These are phyloP conservation scores for Samia ricini DNA, from an alignment of 1,140 invertebrate species.

Conservation along the genomic window DNA sequence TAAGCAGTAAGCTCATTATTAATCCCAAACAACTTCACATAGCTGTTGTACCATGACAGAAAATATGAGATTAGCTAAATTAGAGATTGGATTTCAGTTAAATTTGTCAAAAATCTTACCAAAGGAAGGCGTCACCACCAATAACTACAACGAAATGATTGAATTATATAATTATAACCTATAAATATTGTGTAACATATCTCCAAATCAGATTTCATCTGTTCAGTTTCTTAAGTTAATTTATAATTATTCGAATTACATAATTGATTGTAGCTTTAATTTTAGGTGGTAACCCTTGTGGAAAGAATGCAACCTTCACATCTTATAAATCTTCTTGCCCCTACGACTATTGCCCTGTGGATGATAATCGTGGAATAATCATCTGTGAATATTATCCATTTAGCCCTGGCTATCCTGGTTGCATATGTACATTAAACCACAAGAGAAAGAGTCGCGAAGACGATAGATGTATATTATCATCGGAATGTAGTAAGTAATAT, in stretches of 20 bases:
- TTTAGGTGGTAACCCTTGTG: constrained; percentile 33
- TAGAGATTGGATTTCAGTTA: no score
- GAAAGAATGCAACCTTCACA: constrained; percentile 21
- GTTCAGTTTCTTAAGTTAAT: neutral
- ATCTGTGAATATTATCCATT: constrained; percentile 19
- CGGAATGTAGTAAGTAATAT: constrained; percentile 37
- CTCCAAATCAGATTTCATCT: no score
- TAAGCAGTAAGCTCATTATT: no score
- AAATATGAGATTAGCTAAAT: no score
- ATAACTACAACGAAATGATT: no score
- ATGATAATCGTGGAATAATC: constrained; percentile 19
- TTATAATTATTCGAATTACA: neutral
- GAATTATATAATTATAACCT: no score
- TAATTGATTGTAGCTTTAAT: neutral
- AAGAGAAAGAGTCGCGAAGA: constrained; percentile 22
- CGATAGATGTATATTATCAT: constrained; percentile 26
- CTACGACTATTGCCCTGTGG: constrained; percentile 30
- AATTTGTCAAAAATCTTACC: no score
- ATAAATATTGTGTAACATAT: no score
- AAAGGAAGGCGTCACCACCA: no score
- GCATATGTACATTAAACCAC: constrained; percentile 32
- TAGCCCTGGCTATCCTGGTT: constrained; percentile 25
- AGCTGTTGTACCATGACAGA: no score
- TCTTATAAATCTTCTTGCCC: constrained; percentile 24
- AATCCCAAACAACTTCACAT: no score